Base-by-base conservation (phyloP, 2,888 invertebrate genomes). In the Eilema depressum region DNA sequence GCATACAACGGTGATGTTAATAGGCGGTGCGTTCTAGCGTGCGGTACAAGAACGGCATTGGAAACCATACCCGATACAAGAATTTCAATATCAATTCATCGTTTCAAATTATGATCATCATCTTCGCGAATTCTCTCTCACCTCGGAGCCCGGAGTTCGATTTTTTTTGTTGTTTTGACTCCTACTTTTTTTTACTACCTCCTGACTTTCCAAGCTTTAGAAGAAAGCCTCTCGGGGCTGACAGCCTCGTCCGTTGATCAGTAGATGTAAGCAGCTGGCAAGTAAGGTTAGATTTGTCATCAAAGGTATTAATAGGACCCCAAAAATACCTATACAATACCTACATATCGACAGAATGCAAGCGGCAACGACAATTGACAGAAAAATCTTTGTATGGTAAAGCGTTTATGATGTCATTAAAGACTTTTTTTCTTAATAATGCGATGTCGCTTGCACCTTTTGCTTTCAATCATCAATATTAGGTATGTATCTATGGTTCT, bases 1-100 rank as follows among this genome's bases (percentile, higher is more conserved):
- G 66, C 74, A 78, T 80, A 84, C 77, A 71, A 73, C 70, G 73
- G 74, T 84, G 79, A 81, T 57, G 62, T 75, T 61, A 73, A 65
- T 77, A 78, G 68, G 68, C 69, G 64, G 74, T 71, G 66, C 63
- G 69, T 70, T 81, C 75, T 82, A 78, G 80, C 76, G 70, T 85
- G 78, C 72, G 81, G 74, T 68, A 65, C 69, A 59, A 30, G 70
- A 69, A n/a, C 28, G 41, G 57, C 23, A 57, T 61, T 62, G 63
- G 14, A 26, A 59, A 47, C 5, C 2, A 41, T 5, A 41, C 5
- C 11, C 1, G 47, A 47, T 20, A 20, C 3, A 41, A 41, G 0
- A 41, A 17, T 41, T 41, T 0, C 41, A 41, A 41, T 37, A 12
- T 3, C 30, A 30, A 30, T 30, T 30, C 30, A 30, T 3, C 30